A percentile compares a stretch with the other conserved stretches of the same genome.
Evolutionary conservation across 2,888 invertebrate species (phyloP).

Genomic region (Melolontha melolontha): DNA sequence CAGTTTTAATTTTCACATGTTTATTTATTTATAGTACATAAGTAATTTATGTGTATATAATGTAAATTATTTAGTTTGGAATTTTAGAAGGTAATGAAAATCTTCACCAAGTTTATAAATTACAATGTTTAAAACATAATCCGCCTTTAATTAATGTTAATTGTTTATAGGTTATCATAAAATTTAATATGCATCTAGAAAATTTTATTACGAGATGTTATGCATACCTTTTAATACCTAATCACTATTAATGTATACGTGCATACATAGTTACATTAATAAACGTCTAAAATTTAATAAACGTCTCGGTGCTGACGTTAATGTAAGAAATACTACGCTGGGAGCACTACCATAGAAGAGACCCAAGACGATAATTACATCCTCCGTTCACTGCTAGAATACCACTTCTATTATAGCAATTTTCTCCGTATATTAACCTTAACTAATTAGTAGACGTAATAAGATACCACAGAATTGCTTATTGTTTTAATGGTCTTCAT

Average conservation of each 20-base stretch:
- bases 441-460: constrained; percentile 9
- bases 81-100: too few relatives aligned
- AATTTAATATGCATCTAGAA: constrained; percentile 4
- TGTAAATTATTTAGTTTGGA: too few relatives aligned
- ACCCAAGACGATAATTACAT: constrained; percentile 24
- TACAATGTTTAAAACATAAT: too few relatives aligned
- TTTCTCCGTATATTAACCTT: constrained; percentile 18
- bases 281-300: constrained; percentile 11
- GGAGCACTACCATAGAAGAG: neutral
- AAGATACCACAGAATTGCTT: constrained; percentile 7
- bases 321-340: neutral
- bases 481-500: constrained; percentile 14
- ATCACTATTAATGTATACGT: constrained; percentile 7
- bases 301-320: constrained; percentile 6
- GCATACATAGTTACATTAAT: constrained; percentile 3
- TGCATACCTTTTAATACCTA: constrained; percentile 12
- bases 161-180: neutral
- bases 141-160: constrained; percentile 1
- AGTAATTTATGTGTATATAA: too few relatives aligned
- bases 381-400: neutral
- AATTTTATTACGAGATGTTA: constrained; percentile 6
- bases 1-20: too few relatives aligned
- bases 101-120: too few relatives aligned
- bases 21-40: too few relatives aligned
- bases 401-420: constrained; percentile 22